phyloP scores from a whole-genome alignment of 2,797 vertebrate species.

The Peromyscus attwateri region DNA sequence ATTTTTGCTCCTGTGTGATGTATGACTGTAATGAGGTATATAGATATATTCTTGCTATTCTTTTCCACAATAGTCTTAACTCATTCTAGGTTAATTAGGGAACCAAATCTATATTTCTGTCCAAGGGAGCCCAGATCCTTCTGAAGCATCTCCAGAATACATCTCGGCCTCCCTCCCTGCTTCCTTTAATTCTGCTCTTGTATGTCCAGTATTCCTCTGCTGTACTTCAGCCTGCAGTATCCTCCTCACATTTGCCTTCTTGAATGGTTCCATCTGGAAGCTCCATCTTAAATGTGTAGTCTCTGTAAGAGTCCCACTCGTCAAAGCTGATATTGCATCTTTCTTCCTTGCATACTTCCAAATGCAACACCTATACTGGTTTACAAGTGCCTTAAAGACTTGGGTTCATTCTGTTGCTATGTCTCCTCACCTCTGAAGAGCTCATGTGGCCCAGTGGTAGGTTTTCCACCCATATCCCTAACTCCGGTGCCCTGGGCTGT shows the following conservation, averaged over 20 bases:
- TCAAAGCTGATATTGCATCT: not conserved
- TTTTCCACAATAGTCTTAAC: not conserved
- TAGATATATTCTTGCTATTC: not conserved
- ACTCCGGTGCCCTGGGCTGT: accelerated
- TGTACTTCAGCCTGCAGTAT: not conserved
- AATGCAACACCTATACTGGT: not conserved
- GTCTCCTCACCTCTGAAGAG: not conserved
- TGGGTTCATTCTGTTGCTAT: not conserved
- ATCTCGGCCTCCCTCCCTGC: not conserved
- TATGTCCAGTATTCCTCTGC: not conserved
- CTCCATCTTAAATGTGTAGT: not conserved
- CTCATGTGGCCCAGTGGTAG: not conserved
- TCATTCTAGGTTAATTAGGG: not conserved
- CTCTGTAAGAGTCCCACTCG: not conserved
- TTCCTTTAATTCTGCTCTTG: not conserved
- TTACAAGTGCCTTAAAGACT: not conserved
- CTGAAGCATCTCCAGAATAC: not conserved
- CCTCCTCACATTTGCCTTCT: not conserved
- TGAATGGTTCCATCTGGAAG: not conserved
- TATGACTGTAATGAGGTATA: not conserved
- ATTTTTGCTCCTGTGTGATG: too few relatives aligned
- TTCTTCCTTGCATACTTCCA: not conserved
- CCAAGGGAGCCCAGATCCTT: not conserved
- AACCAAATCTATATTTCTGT: conserved; percentile 54
- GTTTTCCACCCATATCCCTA: not conserved